phyloP scores from a whole-genome alignment of 2,797 vertebrate genomes.

The Syngnathus rostellatus region DNA sequence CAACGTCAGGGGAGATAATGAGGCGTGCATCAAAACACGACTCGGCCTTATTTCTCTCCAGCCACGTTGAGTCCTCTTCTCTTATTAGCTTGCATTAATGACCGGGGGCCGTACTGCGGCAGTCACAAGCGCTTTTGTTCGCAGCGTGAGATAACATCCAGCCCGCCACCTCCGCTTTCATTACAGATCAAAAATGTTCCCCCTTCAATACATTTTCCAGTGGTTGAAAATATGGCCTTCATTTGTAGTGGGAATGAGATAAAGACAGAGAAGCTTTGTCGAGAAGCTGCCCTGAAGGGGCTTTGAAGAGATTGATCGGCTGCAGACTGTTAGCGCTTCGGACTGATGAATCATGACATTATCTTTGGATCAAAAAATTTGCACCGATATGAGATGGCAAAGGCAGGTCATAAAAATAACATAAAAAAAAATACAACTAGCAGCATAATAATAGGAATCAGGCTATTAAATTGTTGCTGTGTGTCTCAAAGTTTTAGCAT shows the following conservation, averaged over 20 bases:
- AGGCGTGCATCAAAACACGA: constrained; percentile 42
- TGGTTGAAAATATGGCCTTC: constrained; percentile 23
- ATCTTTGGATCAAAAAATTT: constrained; percentile 21
- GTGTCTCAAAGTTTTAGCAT: constrained; percentile 24
- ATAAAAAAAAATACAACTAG: not conserved
- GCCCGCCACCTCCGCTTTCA: constrained; percentile 45
- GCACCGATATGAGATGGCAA: not conserved
- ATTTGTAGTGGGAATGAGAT: constrained; percentile 11
- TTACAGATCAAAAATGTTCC: constrained; percentile 38
- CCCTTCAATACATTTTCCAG: constrained; percentile 27
- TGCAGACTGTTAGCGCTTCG: constrained; percentile 24
- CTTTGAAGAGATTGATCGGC: constrained; percentile 43
- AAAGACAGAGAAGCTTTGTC: constrained; percentile 5
- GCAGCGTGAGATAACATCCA: constrained; percentile 48
- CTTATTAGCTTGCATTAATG: constrained; percentile 56
- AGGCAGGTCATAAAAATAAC: not conserved
- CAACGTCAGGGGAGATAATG: constrained; percentile 35
- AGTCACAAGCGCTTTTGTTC: constrained; percentile 31
- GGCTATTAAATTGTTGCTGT: constrained; percentile 12
- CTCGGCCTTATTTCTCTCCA: constrained; percentile 25
- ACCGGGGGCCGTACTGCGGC: constrained; percentile 31
- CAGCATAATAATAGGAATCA: constrained; percentile 13
- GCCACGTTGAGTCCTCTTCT: constrained; percentile 42
- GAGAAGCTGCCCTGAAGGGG: constrained; percentile 16
- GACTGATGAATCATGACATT: constrained; percentile 2